phyloP scores from a whole-genome alignment of 2,113 vertebrate species.

The Neofelis nebulosa region DNA sequence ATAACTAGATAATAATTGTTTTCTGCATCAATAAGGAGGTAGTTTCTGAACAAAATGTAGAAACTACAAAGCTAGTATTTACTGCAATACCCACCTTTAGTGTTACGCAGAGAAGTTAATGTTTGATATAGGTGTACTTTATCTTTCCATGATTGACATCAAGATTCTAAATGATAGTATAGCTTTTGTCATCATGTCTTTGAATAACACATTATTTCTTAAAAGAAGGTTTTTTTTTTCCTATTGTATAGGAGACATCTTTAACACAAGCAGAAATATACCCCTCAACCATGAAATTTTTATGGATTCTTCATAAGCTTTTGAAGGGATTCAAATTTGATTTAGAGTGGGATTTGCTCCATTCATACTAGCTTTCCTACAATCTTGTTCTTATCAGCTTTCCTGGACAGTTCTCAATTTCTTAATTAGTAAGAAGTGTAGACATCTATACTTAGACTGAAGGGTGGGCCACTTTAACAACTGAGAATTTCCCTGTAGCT shows the following conservation, averaged over 20 bases:
- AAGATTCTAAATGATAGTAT: background rate
- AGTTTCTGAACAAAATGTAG: background rate
- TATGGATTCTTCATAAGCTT: background rate
- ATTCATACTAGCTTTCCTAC: background rate
- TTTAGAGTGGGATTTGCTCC: background rate
- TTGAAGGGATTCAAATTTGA: slow-evolving; percentile 1
- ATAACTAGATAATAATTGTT: background rate
- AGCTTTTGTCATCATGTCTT: background rate
- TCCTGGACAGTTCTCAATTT: background rate
- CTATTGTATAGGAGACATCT: background rate
- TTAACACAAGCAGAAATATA: background rate
- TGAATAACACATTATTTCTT: background rate
- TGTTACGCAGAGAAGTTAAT: background rate
- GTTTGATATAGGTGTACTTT: background rate
- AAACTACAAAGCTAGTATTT: background rate
- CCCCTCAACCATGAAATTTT: background rate
- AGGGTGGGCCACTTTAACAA: background rate
- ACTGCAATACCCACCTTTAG: background rate
- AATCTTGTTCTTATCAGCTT: background rate
- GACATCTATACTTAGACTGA: background rate
- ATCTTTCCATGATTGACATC: background rate
- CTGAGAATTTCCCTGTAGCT: background rate
- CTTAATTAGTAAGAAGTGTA: slow-evolving; percentile 18
- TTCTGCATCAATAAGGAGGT: background rate
- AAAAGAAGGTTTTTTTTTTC: background rate